Evolutionary conservation across 2,797 vertebrate genomes (phyloP).

Genomic region (Agapornis canus): DNA sequence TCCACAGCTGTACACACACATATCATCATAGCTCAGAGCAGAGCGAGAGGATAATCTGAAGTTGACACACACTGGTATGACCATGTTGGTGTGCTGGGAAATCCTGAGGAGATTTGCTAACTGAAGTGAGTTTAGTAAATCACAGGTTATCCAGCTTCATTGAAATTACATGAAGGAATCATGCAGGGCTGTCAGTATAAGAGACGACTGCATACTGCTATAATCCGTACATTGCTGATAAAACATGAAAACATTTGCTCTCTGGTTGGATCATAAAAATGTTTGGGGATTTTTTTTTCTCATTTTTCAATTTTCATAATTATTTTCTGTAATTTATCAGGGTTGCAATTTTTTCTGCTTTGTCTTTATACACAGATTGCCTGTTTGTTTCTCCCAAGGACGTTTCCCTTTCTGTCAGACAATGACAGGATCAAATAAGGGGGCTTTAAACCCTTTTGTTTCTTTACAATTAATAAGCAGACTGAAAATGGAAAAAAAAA

Average conservation of each 20-base stretch:
- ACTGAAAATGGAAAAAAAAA: slow-evolving; percentile 46
- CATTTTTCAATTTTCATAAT: slow-evolving; percentile 37
- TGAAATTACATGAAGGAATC: slow-evolving; percentile 21
- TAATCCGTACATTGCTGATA: background rate
- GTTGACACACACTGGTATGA: background rate
- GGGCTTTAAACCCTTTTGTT: background rate
- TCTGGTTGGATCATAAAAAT: background rate
- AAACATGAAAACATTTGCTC: background rate
- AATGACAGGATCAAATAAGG: slow-evolving; percentile 13
- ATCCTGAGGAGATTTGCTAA: background rate
- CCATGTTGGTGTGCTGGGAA: background rate
- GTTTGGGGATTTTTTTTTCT: background rate
- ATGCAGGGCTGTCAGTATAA: background rate
- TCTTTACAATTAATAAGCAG: slow-evolving; percentile 26
- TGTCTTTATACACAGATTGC: background rate
- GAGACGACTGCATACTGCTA: background rate
- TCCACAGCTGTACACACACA: background rate
- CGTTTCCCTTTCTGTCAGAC: slow-evolving; percentile 4
- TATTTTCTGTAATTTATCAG: slow-evolving; percentile 20
- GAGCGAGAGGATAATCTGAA: background rate
- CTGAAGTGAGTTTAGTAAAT: slow-evolving; percentile 39
- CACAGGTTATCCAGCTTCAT: slow-evolving; percentile 21
- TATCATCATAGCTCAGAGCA: background rate
- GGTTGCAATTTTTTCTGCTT: slow-evolving; percentile 5
- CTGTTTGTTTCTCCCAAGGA: slow-evolving; percentile 57